Evolutionary conservation across 2,888 invertebrate species (phyloP).

Genomic region (Pogonocherus hispidulus): DNA sequence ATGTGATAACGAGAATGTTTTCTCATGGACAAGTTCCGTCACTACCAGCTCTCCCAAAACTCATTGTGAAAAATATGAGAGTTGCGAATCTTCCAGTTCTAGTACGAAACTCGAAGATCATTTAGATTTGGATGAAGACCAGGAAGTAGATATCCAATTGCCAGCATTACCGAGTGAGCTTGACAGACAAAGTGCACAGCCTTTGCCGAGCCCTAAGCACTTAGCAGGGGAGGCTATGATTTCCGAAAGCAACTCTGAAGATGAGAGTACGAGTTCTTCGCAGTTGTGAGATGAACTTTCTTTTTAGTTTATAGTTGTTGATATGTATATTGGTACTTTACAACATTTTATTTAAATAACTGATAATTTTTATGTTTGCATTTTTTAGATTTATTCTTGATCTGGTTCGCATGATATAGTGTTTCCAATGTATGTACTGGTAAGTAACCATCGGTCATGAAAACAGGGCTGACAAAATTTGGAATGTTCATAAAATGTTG

Average conservation of each 20-base stretch:
- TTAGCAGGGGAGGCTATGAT: conserved; percentile 80
- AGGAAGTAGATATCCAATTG: conserved; percentile 59
- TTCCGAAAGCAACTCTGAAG: conserved; percentile 75
- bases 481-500: too few relatives aligned
- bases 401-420: conserved; percentile 26
- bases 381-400: conserved; percentile 28
- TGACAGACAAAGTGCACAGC: conserved; percentile 57
- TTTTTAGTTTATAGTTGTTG: conserved; percentile 38
- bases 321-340: conserved; percentile 41
- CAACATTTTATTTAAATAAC: conserved; percentile 40
- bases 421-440: too few relatives aligned
- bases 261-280: conserved; percentile 72
- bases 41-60: conserved; percentile 37
- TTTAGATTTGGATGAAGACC: conserved; percentile 54
- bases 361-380: conserved; percentile 41
- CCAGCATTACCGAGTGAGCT: conserved; percentile 67
- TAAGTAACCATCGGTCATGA: too few relatives aligned
- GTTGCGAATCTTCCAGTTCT: conserved; percentile 43
- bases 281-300: conserved; percentile 62
- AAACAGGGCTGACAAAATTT: too few relatives aligned
- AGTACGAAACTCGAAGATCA: conserved; percentile 45
- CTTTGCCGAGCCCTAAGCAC: conserved; percentile 72
- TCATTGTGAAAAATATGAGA: conserved; percentile 38
- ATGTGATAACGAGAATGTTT: conserved; percentile 50
- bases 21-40: conserved; percentile 42